Evolutionary conservation across 2,113 vertebrate genomes (phyloP).

Genomic region (Cichladusa arquata): DNA sequence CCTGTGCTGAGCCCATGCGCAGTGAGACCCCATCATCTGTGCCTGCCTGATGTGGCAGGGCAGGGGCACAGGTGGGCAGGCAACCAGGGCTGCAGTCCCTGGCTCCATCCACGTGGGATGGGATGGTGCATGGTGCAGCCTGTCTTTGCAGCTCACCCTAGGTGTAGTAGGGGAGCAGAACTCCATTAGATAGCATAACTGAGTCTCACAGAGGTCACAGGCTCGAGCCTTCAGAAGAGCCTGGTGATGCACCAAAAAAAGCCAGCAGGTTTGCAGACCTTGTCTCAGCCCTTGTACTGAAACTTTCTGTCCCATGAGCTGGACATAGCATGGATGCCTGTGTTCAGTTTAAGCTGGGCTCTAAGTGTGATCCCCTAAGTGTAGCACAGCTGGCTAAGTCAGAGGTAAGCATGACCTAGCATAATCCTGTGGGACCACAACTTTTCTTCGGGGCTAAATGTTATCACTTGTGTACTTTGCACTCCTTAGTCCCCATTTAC

Average conservation of each 20-base stretch:
- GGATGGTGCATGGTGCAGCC: background rate
- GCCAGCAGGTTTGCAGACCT: background rate
- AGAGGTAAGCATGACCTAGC: background rate
- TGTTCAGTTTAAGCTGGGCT: background rate
- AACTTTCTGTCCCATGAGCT: background rate
- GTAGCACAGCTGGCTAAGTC: background rate
- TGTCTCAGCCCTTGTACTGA: background rate
- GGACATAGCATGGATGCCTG: background rate
- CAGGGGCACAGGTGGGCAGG: background rate
- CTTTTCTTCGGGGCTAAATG: background rate
- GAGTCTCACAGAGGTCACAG: background rate
- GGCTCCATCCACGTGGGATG: accelerated
- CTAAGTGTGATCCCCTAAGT: background rate
- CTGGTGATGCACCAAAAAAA: background rate
- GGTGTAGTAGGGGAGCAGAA: background rate
- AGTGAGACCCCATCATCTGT: background rate
- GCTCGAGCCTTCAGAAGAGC: background rate
- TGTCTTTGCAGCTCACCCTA: background rate
- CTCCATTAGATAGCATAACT: background rate
- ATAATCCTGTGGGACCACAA: background rate
- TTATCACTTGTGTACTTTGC: background rate
- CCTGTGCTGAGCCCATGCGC: background rate
- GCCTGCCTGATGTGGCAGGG: background rate
- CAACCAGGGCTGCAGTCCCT: background rate
- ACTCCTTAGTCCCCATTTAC: background rate